Evolutionary conservation across 2,113 vertebrate species (phyloP), one percentile per base, ranked within the genome.

Genomic region (Halichoeres trimaculatus): DNA sequence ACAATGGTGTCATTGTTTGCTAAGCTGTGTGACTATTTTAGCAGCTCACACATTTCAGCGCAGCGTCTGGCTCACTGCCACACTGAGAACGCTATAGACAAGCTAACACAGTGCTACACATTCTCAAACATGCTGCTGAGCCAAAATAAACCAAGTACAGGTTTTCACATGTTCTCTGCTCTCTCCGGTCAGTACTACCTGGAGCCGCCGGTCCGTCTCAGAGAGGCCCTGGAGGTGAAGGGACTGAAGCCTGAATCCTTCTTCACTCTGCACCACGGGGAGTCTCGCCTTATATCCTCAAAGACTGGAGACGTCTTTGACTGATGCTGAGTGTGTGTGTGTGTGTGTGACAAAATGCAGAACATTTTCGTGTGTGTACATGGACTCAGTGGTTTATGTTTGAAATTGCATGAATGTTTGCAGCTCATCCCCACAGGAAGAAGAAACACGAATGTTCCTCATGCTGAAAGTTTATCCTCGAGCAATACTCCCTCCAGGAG

Each of bases 211-310:
- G 59, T 82, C 48, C 96, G 93, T 84, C 87, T 99, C 78, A 91
- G 85, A 35, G 96, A 96, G 90, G 96, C 97, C 50, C 86, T 98
- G 79, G 93, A 96, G 54, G 91, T 91, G 88, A 95, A 94, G 0
- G 95, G 95, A 73, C 93, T 97, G 78, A 93, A 93, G 47, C 86
- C 87, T 24, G 95, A 97, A 2, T 94, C 94, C 48, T 99, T 99
- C 92, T 97, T 99, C 90, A 92, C 96, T 9, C 76, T 99, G 76
- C 92, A 91, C 68, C 98, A 99, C 0, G 97, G 98, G 69, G 97
- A 98, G 80, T 97, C 97, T 20, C 94, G 92, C 72, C 92, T 95
- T 17, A 80, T 98, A 63, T 89, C 90, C 6, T 58, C 85, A 13
- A 52, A 36, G 8, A 91, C 91, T 1, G 85, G 92, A 6, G 90